Evolutionary conservation across 2,113 vertebrate genomes (phyloP), one percentile per base, ranked within the genome.

Genomic region (Romanogobio albipinnatus): DNA sequence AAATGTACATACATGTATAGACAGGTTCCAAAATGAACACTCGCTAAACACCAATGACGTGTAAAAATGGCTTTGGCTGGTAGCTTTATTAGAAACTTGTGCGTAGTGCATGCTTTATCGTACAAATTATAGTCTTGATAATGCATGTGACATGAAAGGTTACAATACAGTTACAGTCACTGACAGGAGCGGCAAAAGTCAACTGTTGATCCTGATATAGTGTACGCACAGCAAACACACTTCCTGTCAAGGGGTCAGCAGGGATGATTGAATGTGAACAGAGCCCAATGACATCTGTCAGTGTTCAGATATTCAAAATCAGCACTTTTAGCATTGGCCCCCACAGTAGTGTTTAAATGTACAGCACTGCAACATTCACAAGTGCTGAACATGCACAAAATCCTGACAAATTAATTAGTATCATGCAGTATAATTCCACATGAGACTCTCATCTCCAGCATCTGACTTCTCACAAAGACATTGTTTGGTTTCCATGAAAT

Each of bases 261-360:
- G 45, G 45, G 17, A 36, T 22, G 45, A 9, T 43, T 70, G 39
- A 58, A 43, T 36, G 24, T 61, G 56, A 59, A 78, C 36, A 11
- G 43, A 79, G 61, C 66, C 73, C 58, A 47, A 43, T 74, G 78
- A 88, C 76, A 88, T 89, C 80, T 88, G 79, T 88, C 85, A 76
- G 33, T 74, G 26, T 51, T 75, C 33, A 84, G 59, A 76, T 85
- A 70, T 77, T 74, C 45, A 80, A 73, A 85, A 76, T 66, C 71
- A 83, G 79, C 81, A 70, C 71, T 88, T 90, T 86, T 19, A 75
- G 5, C 14, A 82, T 49, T 49, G 56, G 43, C 36, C 29, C 66
- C 82, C 88, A 88, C 13, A 43, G 39, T 39, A 24, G 74, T 49
- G 59, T 84, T 49, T 76, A 73, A 59, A 49, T 59, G 68, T 33